Conservation (phyloP, 2,797 vertebrate genomes). For the Cacajao melanocephalus region DNA sequence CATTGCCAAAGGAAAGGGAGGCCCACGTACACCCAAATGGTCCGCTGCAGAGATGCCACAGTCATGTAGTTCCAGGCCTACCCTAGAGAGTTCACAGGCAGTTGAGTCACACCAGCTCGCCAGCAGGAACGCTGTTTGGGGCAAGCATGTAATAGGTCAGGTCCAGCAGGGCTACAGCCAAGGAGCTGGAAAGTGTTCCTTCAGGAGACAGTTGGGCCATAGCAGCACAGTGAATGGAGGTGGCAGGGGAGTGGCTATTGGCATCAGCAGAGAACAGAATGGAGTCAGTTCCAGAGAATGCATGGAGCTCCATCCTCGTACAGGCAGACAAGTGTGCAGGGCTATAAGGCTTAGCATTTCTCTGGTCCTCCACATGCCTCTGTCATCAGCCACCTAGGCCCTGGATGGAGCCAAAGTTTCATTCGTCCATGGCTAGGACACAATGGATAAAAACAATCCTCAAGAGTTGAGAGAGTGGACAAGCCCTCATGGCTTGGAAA, state of each 20-base stretch:
- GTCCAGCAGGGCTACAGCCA: neutral
- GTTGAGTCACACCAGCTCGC: neutral
- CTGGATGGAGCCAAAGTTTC: neutral
- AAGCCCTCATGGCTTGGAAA: conserved; percentile 16
- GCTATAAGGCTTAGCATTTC: neutral
- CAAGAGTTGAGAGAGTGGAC: conserved; percentile 8
- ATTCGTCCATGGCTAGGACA: neutral
- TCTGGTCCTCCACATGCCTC: neutral
- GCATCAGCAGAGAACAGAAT: neutral
- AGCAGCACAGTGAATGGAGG: neutral
- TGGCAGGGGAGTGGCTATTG: neutral
- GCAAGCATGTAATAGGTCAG: neutral
- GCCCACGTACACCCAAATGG: neutral
- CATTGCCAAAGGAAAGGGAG: neutral
- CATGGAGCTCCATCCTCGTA: neutral
- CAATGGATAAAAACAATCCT: conserved; percentile 23
- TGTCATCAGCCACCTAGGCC: neutral
- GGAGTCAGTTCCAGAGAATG: neutral
- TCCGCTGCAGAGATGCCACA: neutral
- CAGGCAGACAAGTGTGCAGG: neutral
- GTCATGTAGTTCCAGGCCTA: neutral
- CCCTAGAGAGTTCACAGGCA: neutral
- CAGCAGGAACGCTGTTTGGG: neutral
- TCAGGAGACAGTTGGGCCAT: neutral
- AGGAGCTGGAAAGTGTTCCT: neutral